phyloP scores from a whole-genome alignment of 2,113 vertebrate genomes.

The Zosterops lateralis region DNA sequence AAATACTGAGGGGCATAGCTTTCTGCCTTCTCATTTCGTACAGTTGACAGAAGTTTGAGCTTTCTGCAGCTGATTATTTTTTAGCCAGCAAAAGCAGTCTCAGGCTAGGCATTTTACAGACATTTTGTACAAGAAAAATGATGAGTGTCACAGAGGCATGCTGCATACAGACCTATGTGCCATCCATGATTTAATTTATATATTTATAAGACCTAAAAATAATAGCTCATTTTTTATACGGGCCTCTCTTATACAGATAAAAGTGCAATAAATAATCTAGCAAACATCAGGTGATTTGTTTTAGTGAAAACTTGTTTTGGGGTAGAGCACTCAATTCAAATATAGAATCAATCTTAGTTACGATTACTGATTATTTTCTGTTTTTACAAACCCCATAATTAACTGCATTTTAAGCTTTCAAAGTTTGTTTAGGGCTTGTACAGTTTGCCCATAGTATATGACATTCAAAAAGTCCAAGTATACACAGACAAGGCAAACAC shows the following conservation, averaged over 20 bases:
- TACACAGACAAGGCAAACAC: background rate
- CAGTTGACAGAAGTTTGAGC: background rate
- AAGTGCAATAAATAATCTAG: background rate
- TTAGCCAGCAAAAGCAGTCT: background rate
- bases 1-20: background rate
- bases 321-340: background rate
- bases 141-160: background rate
- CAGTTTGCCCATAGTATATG: background rate
- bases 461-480: background rate
- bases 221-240: background rate
- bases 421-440: background rate
- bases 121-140: background rate
- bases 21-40: constrained; percentile 11
- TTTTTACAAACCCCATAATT: background rate
- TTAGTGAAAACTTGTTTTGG: background rate
- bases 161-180: background rate
- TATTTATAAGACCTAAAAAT: background rate
- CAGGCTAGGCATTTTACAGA: background rate
- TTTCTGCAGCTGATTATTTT: background rate
- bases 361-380: background rate
- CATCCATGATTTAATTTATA: background rate
- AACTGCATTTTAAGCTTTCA: background rate
- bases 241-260: background rate
- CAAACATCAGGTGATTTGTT: background rate
- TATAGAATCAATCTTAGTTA: background rate